phyloP scores from a whole-genome alignment of 2,888 invertebrate genomes.

The Vanessa cardui region DNA sequence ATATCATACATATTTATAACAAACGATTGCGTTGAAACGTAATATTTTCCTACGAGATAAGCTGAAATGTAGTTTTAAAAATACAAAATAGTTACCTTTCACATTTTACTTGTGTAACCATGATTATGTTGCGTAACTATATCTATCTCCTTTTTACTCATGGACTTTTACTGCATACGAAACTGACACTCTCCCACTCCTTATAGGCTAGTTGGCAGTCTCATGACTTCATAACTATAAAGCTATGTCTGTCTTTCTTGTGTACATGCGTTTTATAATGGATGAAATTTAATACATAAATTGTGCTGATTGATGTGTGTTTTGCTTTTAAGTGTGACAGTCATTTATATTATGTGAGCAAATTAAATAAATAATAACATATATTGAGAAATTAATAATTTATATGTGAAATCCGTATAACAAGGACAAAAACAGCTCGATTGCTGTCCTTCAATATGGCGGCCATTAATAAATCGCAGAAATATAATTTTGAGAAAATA shows the following conservation, averaged over 20 bases:
- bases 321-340: background rate
- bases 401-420: constrained; percentile 45
- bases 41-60: too few species aligned
- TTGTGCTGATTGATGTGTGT: constrained; percentile 11
- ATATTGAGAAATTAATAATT: background rate
- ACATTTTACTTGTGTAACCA: constrained; percentile 4
- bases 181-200: constrained; percentile 33
- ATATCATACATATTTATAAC: background rate
- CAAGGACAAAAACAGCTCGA: constrained; percentile 68
- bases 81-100: constrained; percentile 7
- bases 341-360: background rate
- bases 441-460: constrained; percentile 75
- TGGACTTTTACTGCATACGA: constrained; percentile 16
- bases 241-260: constrained; percentile 48
- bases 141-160: constrained; percentile 33
- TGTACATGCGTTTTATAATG: constrained; percentile 33
- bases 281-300: constrained; percentile 15
- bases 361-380: constrained; percentile 1
- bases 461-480: constrained; percentile 61
- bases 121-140: constrained; percentile 28
- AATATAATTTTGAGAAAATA: constrained; percentile 82
- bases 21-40: background rate
- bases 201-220: constrained; percentile 28
- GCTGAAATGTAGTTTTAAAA: background rate
- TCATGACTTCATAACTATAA: constrained; percentile 37